These are phyloP conservation scores for Melipona bicolor DNA, from an alignment of 2,888 invertebrate genomes.

Conservation along the genomic window DNA sequence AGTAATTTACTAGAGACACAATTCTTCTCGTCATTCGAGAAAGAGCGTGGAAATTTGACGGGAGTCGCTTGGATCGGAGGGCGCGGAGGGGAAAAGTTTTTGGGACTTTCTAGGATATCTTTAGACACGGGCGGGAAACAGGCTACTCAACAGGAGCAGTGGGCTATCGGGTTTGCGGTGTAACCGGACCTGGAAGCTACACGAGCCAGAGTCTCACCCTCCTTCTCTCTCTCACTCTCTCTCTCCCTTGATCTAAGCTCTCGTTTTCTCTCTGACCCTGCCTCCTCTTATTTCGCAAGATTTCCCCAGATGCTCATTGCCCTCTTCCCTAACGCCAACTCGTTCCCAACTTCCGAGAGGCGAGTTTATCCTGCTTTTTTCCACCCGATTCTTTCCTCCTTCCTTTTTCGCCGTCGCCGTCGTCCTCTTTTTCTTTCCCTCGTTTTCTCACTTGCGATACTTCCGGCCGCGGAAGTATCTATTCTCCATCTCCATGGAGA, in stretches of 20 bases:
- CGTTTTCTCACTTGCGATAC: slow-evolving; percentile 58
- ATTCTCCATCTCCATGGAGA: slow-evolving; percentile 43
- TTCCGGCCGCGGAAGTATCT: slow-evolving; percentile 46
- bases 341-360: slow-evolving; percentile 71
- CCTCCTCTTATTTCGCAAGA: slow-evolving; percentile 78
- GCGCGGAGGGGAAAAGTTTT: slow-evolving; percentile 55
- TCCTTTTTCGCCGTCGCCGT: not conserved
- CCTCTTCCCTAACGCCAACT: slow-evolving; percentile 71
- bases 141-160: slow-evolving; percentile 67
- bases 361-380: slow-evolving; percentile 62
- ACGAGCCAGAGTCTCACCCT: slow-evolving; percentile 55
- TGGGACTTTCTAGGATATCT: slow-evolving; percentile 49
- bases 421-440: slow-evolving; percentile 16
- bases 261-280: slow-evolving; percentile 50
- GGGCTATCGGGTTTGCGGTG: slow-evolving; percentile 76
- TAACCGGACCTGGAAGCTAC: slow-evolving; percentile 74
- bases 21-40: not conserved
- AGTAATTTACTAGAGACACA: too few relatives aligned
- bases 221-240: slow-evolving; percentile 10
- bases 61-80: slow-evolving; percentile 8
- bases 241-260: not conserved
- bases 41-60: slow-evolving; percentile 36
- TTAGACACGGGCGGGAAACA: slow-evolving; percentile 45
- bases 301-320: slow-evolving; percentile 80
- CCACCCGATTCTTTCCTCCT: slow-evolving; percentile 2